Base-by-base conservation (phyloP, 2,113 vertebrate genomes). In the Psettodes erumei region DNA sequence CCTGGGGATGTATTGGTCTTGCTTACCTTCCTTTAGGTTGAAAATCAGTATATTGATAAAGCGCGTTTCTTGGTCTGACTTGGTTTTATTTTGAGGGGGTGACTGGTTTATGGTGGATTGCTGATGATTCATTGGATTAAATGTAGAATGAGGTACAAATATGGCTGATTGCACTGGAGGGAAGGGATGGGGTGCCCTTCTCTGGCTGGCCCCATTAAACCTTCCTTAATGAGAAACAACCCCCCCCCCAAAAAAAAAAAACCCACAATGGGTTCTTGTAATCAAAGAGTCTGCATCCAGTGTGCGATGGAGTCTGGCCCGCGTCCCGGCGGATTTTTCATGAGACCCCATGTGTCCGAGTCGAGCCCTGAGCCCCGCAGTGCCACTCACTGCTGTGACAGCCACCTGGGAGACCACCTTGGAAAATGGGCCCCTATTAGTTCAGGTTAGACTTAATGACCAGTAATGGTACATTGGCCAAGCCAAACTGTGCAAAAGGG, bases 401-500 rank as follows among this genome's bases (percentile, higher is more conserved):
- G 88, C 83, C 91, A 85, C 88, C 89, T 90, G 89, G 76, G 81
- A 92, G 92, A 93, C 92, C 92, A 91, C 92, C 92, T 82, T 81
- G 86, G 88, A 91, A 94, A 93, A 94, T 87, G 73, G 78, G 74
- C 84, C 73, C 86, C 86, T 86, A 93, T 93, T 94, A 93, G 89
- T 91, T 91, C 89, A 92, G 90, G 91, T 93, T 93, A 90, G 84
- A 92, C 85, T 88, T 94, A 93, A 94, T 94, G 92, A 91, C 76
- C 83, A 87, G 89, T 92, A 93, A 93, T 93, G 77, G 90, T 89
- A 88, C 89, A 89, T 86, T 86, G 55, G 86, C 87, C 78, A 87
- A 89, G 71, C 77, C 81, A 91, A 92, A 91, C 87, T 82, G 86
- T 83, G 84, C 67, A 62, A 40, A 69, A 84, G 73, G 78, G 86